A percentile compares a stretch with the other conserved stretches of the same genome.
Conservation (phyloP, 2,888 invertebrate species). For the Amphimallon solstitiale region DNA sequence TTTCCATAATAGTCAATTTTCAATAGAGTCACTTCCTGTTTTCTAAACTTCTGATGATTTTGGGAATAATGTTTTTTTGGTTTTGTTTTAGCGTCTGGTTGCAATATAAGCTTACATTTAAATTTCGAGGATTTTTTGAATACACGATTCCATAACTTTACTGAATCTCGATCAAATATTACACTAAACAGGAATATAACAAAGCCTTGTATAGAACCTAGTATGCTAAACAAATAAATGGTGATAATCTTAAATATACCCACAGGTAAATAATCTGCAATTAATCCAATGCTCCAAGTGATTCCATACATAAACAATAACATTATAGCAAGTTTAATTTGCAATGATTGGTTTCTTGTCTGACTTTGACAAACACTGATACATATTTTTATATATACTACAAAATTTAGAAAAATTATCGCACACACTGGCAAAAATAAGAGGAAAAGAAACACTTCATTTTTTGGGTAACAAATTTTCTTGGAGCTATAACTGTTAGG, state of each 20-base stretch:
- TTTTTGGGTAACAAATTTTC: slow-evolving; percentile 27
- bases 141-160: slow-evolving; percentile 2
- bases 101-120: too few relatives aligned
- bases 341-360: neutral
- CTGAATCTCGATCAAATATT: neutral
- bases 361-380: neutral
- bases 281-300: slow-evolving; percentile 21
- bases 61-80: too few relatives aligned
- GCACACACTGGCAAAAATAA: slow-evolving; percentile 7
- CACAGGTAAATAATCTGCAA: neutral
- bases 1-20: too few relatives aligned
- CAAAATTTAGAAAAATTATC: slow-evolving; percentile 21
- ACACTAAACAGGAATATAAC: slow-evolving; percentile 18
- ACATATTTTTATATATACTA: slow-evolving; percentile 11
- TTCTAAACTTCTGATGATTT: too few relatives aligned
- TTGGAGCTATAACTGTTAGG: slow-evolving; percentile 11
- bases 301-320: slow-evolving; percentile 29
- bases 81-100: too few relatives aligned
- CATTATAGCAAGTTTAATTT: slow-evolving; percentile 13
- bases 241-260: neutral
- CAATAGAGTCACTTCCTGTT: too few relatives aligned
- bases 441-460: slow-evolving; percentile 1
- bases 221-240: slow-evolving; percentile 3
- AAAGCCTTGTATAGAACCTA: slow-evolving; percentile 18
- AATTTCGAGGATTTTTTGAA: too few relatives aligned